phyloP scores from a whole-genome alignment of 2,888 invertebrate species.

The Tricholauxania praeusta region DNA sequence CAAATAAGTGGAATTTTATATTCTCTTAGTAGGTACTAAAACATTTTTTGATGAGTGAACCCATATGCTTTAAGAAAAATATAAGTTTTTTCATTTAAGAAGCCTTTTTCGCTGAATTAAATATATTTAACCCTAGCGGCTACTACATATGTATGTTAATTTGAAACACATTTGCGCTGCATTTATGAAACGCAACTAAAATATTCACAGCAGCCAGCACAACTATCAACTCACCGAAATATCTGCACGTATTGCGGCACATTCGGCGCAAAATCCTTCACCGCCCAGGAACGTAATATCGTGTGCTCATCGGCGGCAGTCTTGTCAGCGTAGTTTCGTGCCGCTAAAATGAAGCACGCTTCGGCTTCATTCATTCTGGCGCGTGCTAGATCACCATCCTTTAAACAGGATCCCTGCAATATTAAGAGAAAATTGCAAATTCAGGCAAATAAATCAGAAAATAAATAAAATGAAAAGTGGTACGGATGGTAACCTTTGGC shows the following conservation, averaged over 20 bases:
- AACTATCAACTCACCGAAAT: constrained; percentile 71
- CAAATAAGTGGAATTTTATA: background rate
- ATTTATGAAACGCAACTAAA: background rate
- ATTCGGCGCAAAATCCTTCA: constrained; percentile 96
- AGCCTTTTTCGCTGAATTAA: no score
- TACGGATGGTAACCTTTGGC: no score
- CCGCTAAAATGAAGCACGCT: constrained; percentile 96
- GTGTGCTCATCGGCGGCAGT: constrained; percentile 90
- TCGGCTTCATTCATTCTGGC: constrained; percentile 98
- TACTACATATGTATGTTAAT: no score
- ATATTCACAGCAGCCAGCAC: background rate
- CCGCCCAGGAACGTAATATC: constrained; percentile 93
- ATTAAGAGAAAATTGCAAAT: background rate
- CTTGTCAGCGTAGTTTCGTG: constrained; percentile 95
- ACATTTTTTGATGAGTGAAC: no score
- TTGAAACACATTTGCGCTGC: background rate
- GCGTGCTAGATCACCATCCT: constrained; percentile 94
- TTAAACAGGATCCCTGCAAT: constrained; percentile 91
- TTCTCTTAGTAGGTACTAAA: no score
- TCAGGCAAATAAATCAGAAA: background rate
- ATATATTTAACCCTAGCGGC: no score
- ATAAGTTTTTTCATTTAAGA: no score
- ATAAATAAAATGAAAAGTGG: background rate
- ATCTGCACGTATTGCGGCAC: constrained; percentile 99
- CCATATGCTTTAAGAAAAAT: no score